These are phyloP conservation scores for Heliconius ismenius DNA, from an alignment of 2,888 invertebrate genomes.

Conservation along the genomic window DNA sequence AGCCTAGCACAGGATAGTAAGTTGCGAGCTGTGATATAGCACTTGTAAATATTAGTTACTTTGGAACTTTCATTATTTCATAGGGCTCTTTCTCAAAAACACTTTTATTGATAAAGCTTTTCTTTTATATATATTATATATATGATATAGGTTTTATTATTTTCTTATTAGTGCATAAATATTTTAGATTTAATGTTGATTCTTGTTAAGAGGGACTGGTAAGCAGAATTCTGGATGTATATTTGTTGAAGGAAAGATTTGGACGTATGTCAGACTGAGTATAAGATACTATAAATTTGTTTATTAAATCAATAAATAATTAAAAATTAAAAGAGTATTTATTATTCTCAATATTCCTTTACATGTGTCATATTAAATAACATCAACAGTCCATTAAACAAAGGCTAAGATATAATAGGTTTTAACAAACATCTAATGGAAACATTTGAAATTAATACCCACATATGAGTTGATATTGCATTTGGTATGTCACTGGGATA, in stretches of 20 bases:
- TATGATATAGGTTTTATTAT: slow-evolving; percentile 32
- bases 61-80: slow-evolving; percentile 37
- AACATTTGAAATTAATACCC: slow-evolving; percentile 74
- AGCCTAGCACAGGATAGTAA: slow-evolving; percentile 53
- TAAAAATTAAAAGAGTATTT: slow-evolving; percentile 47
- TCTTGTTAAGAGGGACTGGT: slow-evolving; percentile 55
- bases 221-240: slow-evolving; percentile 60
- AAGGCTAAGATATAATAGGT: slow-evolving; percentile 58
- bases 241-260: slow-evolving; percentile 67
- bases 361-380: slow-evolving; percentile 12
- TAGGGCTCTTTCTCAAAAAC: slow-evolving; percentile 29
- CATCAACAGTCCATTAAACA: slow-evolving; percentile 29
- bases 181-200: slow-evolving; percentile 42
- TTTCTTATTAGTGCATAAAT: slow-evolving; percentile 31
- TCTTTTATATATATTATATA: slow-evolving; percentile 26
- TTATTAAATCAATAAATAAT: slow-evolving; percentile 66
- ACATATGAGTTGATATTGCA: slow-evolving; percentile 73
- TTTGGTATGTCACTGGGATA: slow-evolving; percentile 73
- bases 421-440: slow-evolving; percentile 69
- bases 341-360: slow-evolving; percentile 34
- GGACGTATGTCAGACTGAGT: slow-evolving; percentile 74
- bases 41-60: slow-evolving; percentile 63
- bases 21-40: slow-evolving; percentile 79
- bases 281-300: slow-evolving; percentile 74
- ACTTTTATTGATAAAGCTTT: slow-evolving; percentile 27